phyloP scores from a whole-genome alignment of 1,140 invertebrate genomes.

The Drosophila suzukii region DNA sequence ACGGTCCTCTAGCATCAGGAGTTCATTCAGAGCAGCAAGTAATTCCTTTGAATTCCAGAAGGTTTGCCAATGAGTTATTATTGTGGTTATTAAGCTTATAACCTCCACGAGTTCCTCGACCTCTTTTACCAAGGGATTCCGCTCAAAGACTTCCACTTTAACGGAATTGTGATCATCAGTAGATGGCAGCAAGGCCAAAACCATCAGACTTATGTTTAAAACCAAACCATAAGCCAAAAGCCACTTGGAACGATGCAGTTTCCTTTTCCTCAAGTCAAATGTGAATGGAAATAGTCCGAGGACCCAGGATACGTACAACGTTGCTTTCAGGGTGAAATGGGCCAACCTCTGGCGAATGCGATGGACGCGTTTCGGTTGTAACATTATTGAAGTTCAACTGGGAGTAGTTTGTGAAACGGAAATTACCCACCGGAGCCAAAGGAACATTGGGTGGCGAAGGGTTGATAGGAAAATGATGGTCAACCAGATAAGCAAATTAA shows the following conservation, averaged over 20 bases:
- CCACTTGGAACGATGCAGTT: slow-evolving; percentile 45
- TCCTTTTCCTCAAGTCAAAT: slow-evolving; percentile 22
- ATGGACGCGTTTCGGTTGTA: slow-evolving; percentile 9
- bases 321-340: slow-evolving; percentile 26
- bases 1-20: slow-evolving; percentile 4
- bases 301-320: slow-evolving; percentile 50
- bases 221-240: slow-evolving; percentile 56
- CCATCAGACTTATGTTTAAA: slow-evolving; percentile 21
- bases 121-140: slow-evolving; percentile 19
- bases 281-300: slow-evolving; percentile 47
- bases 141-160: slow-evolving; percentile 18
- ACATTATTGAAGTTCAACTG: slow-evolving; percentile 21
- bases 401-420: no score
- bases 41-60: neutral
- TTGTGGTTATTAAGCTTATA: neutral
- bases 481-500: no score
- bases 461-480: no score
- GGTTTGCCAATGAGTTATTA: neutral
- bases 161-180: slow-evolving; percentile 2
- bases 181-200: neutral
- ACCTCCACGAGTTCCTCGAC: neutral
- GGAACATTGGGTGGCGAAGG: no score
- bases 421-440: no score
- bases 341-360: slow-evolving; percentile 31
- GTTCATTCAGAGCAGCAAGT: slow-evolving; percentile 12